phyloP scores from a whole-genome alignment of 2,113 vertebrate species.

The Cranoglanis bouderius region DNA sequence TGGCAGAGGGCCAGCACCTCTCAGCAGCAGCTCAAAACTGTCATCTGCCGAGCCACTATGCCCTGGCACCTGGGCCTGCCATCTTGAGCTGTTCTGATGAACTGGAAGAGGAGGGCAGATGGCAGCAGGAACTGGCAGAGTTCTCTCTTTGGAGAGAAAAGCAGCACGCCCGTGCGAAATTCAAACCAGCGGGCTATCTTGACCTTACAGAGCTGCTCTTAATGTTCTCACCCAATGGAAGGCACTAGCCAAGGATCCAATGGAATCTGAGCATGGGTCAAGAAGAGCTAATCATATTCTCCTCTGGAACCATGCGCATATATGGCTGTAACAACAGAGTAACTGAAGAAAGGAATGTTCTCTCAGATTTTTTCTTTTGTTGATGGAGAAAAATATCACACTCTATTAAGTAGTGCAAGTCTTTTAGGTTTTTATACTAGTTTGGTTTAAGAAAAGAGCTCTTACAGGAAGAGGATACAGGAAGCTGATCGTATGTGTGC shows the following conservation, averaged over 20 bases:
- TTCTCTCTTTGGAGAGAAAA: constrained; percentile 36
- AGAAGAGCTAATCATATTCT: background rate
- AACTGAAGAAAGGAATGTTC: background rate
- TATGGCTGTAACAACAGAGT: background rate
- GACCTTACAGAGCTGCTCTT: constrained; percentile 26
- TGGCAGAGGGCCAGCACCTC: constrained; percentile 45
- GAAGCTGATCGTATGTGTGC: constrained; percentile 53
- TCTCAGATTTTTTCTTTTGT: background rate
- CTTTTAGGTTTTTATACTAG: background rate
- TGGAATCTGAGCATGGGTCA: background rate
- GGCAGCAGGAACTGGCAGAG: constrained; percentile 48
- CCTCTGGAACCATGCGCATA: background rate
- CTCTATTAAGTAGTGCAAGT: background rate
- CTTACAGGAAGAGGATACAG: constrained; percentile 47
- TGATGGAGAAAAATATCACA: background rate
- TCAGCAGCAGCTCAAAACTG: constrained; percentile 49
- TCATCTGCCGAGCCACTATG: constrained; percentile 46
- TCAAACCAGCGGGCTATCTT: constrained; percentile 37
- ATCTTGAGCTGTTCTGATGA: constrained; percentile 54
- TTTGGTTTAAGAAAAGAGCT: background rate
- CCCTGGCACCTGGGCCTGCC: constrained; percentile 52
- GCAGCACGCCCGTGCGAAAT: constrained; percentile 38
- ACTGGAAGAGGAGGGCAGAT: constrained; percentile 55
- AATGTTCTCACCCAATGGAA: background rate
- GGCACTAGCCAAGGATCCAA: background rate